These are phyloP conservation scores for Leptarthrus brevirostris DNA, from an alignment of 2,888 invertebrate species.

Conservation along the genomic window DNA sequence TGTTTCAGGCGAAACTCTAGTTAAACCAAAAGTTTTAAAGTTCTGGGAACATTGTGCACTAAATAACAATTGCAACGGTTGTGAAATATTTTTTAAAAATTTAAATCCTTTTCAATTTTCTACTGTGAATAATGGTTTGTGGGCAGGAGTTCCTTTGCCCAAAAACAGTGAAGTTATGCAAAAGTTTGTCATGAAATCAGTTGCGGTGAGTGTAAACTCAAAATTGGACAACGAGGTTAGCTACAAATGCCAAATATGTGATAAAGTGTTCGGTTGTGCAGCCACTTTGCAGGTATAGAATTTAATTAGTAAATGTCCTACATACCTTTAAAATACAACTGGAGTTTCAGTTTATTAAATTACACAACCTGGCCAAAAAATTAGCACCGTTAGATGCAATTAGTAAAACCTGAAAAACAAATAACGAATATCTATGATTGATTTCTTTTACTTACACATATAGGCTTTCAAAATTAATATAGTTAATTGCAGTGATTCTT, in stretches of 20 bases:
- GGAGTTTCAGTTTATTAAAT: not conserved
- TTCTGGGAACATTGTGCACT: slow-evolving; percentile 46
- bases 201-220: slow-evolving; percentile 51
- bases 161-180: slow-evolving; percentile 55
- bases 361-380: too few species aligned
- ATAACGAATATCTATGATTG: too few species aligned
- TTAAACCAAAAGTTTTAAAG: slow-evolving; percentile 52
- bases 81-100: slow-evolving; percentile 57
- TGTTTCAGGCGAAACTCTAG: slow-evolving; percentile 32
- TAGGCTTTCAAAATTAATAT: too few species aligned
- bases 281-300: slow-evolving; percentile 64
- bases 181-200: slow-evolving; percentile 55
- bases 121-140: slow-evolving; percentile 51
- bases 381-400: too few species aligned
- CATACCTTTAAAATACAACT: not conserved
- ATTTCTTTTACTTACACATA: too few species aligned
- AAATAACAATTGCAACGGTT: slow-evolving; percentile 53
- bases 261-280: slow-evolving; percentile 66
- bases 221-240: slow-evolving; percentile 62
- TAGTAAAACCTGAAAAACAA: too few species aligned
- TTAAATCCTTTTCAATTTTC: slow-evolving; percentile 52
- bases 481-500: too few species aligned
- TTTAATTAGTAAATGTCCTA: not conserved
- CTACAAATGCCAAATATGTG: slow-evolving; percentile 65
- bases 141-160: slow-evolving; percentile 51